Evolutionary conservation across 2,113 vertebrate species (phyloP).

Genomic region (Hippoglossus stenolepis): DNA sequence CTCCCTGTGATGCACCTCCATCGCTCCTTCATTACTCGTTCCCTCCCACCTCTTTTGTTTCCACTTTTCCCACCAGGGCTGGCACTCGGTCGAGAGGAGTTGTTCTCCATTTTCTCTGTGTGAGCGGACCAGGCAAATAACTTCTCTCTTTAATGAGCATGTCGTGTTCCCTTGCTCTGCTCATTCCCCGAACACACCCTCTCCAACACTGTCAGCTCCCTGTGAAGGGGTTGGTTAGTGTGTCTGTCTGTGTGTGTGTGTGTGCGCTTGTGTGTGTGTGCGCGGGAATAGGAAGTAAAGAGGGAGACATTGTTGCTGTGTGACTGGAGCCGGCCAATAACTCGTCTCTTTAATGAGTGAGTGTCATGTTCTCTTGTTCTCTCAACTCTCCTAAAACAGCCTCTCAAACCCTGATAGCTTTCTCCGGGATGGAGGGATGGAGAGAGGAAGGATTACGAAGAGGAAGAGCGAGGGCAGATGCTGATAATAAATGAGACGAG

Average conservation of each 20-base stretch:
- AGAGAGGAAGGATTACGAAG: constrained; percentile 3
- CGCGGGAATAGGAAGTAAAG: constrained; percentile 1
- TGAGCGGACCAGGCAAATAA: constrained; percentile 53
- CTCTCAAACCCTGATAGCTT: constrained; percentile 22
- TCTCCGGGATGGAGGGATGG: constrained; percentile 13
- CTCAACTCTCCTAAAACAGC: constrained; percentile 22
- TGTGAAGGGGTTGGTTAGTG: constrained; percentile 16
- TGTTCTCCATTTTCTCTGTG: constrained; percentile 42
- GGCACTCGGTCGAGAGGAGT: constrained; percentile 36
- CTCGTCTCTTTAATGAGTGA: constrained; percentile 53
- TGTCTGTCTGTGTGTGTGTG: not conserved
- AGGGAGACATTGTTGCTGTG: constrained; percentile 42
- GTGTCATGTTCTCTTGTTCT: constrained; percentile 41
- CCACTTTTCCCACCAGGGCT: constrained; percentile 31
- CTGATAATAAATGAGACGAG: not conserved
- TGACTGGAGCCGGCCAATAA: constrained; percentile 44
- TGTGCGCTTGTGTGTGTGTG: not conserved
- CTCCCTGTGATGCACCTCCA: constrained; percentile 38
- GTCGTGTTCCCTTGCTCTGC: constrained; percentile 46
- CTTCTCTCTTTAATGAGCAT: constrained; percentile 71
- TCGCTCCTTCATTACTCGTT: constrained; percentile 26
- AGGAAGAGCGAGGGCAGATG: constrained; percentile 6
- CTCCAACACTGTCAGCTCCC: constrained; percentile 40
- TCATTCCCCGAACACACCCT: constrained; percentile 42
- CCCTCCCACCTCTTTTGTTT: constrained; percentile 36